Conservation (phyloP, 1,140 invertebrate genomes). For the Drosophila equinoxialis region DNA sequence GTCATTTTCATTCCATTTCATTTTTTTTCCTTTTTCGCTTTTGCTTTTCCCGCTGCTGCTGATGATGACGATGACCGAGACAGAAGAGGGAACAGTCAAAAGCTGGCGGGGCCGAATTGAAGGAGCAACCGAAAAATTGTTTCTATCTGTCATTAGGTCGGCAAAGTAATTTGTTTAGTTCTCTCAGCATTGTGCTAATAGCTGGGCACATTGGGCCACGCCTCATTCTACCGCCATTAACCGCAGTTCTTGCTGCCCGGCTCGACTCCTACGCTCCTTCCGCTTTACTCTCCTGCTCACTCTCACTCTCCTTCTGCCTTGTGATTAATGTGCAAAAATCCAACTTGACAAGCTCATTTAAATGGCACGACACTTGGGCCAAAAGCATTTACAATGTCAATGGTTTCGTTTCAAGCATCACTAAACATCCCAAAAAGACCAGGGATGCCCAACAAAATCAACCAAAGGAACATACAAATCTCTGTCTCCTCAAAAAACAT, state of each 20-base stretch:
- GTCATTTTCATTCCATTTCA: slow-evolving; percentile 61
- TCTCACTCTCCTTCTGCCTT: slow-evolving; percentile 9
- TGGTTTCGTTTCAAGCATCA: slow-evolving; percentile 57
- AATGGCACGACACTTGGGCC: slow-evolving; percentile 63
- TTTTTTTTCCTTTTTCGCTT: not conserved
- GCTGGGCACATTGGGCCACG: slow-evolving; percentile 39
- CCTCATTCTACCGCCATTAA: slow-evolving; percentile 61
- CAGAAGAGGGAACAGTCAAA: not conserved
- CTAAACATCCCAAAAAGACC: slow-evolving; percentile 10
- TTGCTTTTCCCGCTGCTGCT: slow-evolving; percentile 3
- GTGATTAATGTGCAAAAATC: slow-evolving; percentile 79
- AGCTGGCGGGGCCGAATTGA: not conserved
- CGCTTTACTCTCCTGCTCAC: not conserved
- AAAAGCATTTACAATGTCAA: slow-evolving; percentile 62
- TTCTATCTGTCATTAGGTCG: slow-evolving; percentile 65
- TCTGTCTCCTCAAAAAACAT: slow-evolving; percentile 40
- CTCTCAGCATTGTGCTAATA: slow-evolving; percentile 53
- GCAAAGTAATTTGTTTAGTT: slow-evolving; percentile 71
- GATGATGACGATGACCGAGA: slow-evolving; percentile 14
- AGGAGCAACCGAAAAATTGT: slow-evolving; percentile 48
- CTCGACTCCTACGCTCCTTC: not conserved
- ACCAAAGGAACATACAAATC: slow-evolving; percentile 12
- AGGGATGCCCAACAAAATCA: slow-evolving; percentile 24
- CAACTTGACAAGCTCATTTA: slow-evolving; percentile 79
- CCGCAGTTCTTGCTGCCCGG: slow-evolving; percentile 13